These are phyloP conservation scores for Leuciscus idus DNA, from an alignment of 2,113 vertebrate genomes.

Conservation along the genomic window DNA sequence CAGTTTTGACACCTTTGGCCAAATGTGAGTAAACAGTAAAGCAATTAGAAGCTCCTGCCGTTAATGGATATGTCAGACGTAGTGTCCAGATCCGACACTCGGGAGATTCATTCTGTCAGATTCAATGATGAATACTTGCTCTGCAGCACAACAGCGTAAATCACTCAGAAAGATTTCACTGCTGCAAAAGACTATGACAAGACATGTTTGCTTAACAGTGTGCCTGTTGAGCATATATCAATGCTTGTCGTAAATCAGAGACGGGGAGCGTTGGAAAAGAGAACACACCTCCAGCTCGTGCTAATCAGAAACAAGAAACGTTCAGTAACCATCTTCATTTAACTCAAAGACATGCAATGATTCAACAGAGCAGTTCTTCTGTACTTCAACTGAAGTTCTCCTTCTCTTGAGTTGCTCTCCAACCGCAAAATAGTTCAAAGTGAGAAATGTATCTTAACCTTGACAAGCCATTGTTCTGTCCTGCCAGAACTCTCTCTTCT, in stretches of 20 bases:
- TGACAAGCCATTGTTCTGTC: conserved; percentile 39
- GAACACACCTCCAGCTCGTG: not conserved
- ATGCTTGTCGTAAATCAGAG: conserved; percentile 43
- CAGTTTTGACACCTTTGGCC: conserved; percentile 19
- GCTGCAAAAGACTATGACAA: conserved; percentile 3
- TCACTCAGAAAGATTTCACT: conserved; percentile 5
- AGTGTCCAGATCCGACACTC: not conserved
- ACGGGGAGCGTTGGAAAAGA: not conserved
- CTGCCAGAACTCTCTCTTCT: conserved; percentile 39
- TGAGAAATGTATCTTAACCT: conserved; percentile 22
- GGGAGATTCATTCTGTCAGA: not conserved
- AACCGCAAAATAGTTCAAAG: conserved; percentile 16
- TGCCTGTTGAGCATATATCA: conserved; percentile 40
- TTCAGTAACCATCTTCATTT: not conserved
- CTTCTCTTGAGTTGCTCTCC: not conserved
- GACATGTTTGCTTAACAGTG: conserved; percentile 36
- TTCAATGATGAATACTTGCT: not conserved
- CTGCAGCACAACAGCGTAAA: not conserved
- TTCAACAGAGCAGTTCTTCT: not conserved
- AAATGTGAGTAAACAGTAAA: conserved; percentile 25
- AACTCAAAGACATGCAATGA: not conserved
- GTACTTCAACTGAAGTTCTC: not conserved
- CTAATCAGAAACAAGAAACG: conserved; percentile 14
- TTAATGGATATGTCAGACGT: conserved; percentile 8
- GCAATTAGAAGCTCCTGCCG: not conserved